Evolutionary conservation across 2,888 invertebrate genomes (phyloP).

Genomic region (Eumerus sabulonum): DNA sequence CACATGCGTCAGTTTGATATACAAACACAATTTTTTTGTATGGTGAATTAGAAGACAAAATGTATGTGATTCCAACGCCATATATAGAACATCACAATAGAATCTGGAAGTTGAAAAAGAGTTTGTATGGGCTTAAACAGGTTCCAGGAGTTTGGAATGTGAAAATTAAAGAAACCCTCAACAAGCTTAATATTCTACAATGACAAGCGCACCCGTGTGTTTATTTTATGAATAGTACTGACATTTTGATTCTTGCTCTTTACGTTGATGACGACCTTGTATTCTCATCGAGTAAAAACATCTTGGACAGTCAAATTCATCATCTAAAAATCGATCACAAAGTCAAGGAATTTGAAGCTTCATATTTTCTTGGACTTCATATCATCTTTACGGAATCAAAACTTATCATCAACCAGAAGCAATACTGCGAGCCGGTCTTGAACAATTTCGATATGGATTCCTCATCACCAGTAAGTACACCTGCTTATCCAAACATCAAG

Average conservation of each 20-base stretch:
- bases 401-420: constrained; percentile 34
- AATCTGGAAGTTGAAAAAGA: constrained; percentile 6
- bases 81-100: not conserved
- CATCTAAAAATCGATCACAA: constrained; percentile 20
- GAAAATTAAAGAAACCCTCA: not conserved
- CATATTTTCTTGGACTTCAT: constrained; percentile 28
- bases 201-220: constrained; percentile 1
- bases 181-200: not conserved
- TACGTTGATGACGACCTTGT: too few species aligned
- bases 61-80: constrained; percentile 9
- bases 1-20: constrained; percentile 19
- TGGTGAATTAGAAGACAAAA: not conserved
- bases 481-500: constrained; percentile 26
- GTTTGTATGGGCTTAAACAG: constrained; percentile 18
- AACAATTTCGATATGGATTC: not conserved
- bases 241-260: not conserved
- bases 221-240: constrained; percentile 3
- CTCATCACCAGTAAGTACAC: constrained; percentile 8
- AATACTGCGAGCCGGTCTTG: constrained; percentile 22
- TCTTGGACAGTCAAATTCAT: not conserved
- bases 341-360: constrained; percentile 11
- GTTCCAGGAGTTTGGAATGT: constrained; percentile 6
- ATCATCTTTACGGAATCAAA: constrained; percentile 22
- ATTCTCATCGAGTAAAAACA: too few species aligned
- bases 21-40: constrained; percentile 1